phyloP scores from a whole-genome alignment of 2,113 vertebrate genomes.

The Grantiella picta region DNA sequence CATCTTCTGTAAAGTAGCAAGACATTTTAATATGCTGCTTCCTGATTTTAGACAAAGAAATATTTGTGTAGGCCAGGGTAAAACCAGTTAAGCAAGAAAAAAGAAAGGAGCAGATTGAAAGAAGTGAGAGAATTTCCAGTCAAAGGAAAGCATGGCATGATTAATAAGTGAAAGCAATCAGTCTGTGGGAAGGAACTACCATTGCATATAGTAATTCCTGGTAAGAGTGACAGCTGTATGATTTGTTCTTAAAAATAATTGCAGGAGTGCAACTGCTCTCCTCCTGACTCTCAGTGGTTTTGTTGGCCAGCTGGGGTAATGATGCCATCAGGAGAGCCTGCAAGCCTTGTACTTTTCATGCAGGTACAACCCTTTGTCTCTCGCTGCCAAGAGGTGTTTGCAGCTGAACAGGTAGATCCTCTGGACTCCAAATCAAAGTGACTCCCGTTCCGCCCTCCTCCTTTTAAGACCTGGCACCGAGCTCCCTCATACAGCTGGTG shows the following conservation, averaged over 20 bases:
- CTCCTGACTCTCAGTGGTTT: background rate
- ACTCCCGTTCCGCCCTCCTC: background rate
- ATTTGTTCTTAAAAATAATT: background rate
- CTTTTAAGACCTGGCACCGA: background rate
- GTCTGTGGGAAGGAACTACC: background rate
- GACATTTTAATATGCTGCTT: constrained; percentile 18
- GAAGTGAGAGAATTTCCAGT: background rate
- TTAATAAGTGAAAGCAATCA: background rate
- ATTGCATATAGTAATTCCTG: background rate
- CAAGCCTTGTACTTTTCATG: background rate
- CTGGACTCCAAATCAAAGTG: background rate
- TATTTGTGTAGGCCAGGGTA: constrained; percentile 31
- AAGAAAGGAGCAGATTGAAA: background rate
- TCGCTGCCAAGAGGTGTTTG: background rate
- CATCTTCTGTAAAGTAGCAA: background rate
- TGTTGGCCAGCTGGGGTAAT: background rate
- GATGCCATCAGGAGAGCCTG: background rate
- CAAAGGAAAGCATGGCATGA: background rate
- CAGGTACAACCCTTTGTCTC: background rate
- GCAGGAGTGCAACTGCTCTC: background rate
- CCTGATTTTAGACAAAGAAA: constrained; percentile 52
- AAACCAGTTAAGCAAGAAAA: constrained; percentile 53
- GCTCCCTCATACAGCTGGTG: background rate
- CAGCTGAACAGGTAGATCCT: background rate
- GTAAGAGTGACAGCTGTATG: background rate